Percentiles rank a stretch among this genome's conserved stretches.
Evolutionary conservation across 2,888 invertebrate genomes (phyloP).

Genomic region (Pollenia amentaria): DNA sequence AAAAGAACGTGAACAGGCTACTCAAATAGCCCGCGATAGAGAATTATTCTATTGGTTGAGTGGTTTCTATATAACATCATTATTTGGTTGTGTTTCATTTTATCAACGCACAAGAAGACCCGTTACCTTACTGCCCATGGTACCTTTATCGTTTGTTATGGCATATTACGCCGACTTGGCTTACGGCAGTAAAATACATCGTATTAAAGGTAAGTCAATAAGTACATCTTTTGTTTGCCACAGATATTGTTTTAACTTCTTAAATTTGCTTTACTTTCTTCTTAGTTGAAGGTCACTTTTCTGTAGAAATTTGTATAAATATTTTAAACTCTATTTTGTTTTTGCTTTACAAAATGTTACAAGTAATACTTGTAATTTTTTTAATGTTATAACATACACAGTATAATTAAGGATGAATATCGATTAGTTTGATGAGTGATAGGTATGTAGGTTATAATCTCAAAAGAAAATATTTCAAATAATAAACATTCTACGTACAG

Average conservation of each 20-base stretch:
- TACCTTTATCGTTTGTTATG: slow-evolving; percentile 90
- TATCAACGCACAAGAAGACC: slow-evolving; percentile 87
- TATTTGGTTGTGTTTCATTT: slow-evolving; percentile 85
- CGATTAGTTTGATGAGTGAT: neutral
- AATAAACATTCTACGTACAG: no score
- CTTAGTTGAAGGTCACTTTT: slow-evolving; percentile 38
- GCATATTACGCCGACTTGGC: slow-evolving; percentile 91
- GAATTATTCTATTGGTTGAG: slow-evolving; percentile 91
- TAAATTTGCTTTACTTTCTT: slow-evolving; percentile 16
- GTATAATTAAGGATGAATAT: neutral
- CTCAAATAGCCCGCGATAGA: slow-evolving; percentile 89
- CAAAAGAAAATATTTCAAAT: no score
- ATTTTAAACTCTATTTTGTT: neutral
- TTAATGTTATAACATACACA: no score
- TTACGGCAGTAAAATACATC: slow-evolving; percentile 90
- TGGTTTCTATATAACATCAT: slow-evolving; percentile 87
- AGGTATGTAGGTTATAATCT: no score
- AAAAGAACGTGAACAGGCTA: slow-evolving; percentile 89
- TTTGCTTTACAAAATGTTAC: neutral
- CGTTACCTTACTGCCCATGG: slow-evolving; percentile 87
- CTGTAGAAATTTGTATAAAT: no score
- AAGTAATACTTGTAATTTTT: no score
- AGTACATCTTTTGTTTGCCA: neutral
- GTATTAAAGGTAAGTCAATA: slow-evolving; percentile 88
- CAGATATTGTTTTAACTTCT: slow-evolving; percentile 24